Conservation (phyloP, 1,140 invertebrate genomes). For the Neodiprion pinetum region DNA sequence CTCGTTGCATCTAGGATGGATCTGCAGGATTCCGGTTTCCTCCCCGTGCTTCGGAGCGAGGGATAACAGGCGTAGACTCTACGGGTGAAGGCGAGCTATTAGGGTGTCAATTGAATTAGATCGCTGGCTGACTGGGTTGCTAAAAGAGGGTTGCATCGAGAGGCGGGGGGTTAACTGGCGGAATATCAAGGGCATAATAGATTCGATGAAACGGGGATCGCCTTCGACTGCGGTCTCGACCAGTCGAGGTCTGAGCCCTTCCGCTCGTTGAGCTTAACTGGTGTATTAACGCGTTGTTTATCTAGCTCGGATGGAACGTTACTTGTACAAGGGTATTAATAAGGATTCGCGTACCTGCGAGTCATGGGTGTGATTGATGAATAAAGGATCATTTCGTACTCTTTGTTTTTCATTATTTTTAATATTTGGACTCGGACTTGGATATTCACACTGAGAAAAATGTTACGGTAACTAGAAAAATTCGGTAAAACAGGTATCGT, state of each 20-base stretch:
- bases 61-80: not conserved
- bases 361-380: no score
- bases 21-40: not conserved
- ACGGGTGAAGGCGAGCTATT: not conserved
- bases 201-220: conserved; percentile 2
- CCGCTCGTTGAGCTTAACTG: not conserved
- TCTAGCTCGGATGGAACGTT: no score
- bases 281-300: no score
- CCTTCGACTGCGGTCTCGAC: not conserved
- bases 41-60: no score
- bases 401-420: no score
- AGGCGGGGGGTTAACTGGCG: not conserved
- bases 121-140: conserved; percentile 6
- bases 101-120: conserved; percentile 7
- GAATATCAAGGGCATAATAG: conserved; percentile 5
- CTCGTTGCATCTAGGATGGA: not conserved
- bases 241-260: not conserved
- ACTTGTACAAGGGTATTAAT: no score
- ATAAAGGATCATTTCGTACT: no score
- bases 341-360: no score
- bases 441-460: no score
- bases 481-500: no score
- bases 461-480: no score
- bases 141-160: not conserved
- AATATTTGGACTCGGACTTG: no score